phyloP scores from a whole-genome alignment of 2,113 vertebrate species.

The Variabilichromis moorii region DNA sequence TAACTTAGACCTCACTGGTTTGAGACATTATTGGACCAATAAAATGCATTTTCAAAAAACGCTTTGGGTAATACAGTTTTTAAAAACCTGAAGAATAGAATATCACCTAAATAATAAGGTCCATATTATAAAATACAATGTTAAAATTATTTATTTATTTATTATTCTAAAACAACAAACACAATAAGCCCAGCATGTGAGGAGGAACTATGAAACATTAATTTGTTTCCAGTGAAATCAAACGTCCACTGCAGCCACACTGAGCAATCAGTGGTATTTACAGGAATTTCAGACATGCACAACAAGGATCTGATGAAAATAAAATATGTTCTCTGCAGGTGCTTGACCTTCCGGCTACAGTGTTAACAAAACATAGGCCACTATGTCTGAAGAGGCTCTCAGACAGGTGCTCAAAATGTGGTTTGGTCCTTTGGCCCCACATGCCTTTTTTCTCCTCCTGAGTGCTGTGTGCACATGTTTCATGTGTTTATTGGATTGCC shows the following conservation, averaged over 20 bases:
- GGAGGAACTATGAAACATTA: not conserved
- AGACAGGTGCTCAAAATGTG: not conserved
- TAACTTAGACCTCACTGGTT: not conserved
- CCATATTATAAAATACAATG: not conserved
- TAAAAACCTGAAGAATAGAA: not conserved
- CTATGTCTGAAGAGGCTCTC: not conserved
- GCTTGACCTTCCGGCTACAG: conserved; percentile 2
- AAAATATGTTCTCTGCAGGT: not conserved
- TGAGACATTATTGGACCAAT: not conserved
- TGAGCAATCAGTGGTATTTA: not conserved
- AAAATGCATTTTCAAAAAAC: not conserved
- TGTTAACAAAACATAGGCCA: conserved; percentile 13
- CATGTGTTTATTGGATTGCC: not conserved
- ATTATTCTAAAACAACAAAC: not conserved
- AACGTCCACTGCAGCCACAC: not conserved
- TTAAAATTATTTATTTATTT: not conserved
- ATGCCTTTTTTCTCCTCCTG: not conserved
- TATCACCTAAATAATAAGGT: not conserved
- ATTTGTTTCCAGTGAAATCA: not conserved
- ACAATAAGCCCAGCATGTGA: not conserved
- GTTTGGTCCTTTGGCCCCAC: not conserved
- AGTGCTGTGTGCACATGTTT: not conserved
- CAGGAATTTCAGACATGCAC: not conserved
- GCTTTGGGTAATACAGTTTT: not conserved
- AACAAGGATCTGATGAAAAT: not conserved